Conservation (phyloP, 2,888 invertebrate species). For the Pseudococcus viburni region DNA sequence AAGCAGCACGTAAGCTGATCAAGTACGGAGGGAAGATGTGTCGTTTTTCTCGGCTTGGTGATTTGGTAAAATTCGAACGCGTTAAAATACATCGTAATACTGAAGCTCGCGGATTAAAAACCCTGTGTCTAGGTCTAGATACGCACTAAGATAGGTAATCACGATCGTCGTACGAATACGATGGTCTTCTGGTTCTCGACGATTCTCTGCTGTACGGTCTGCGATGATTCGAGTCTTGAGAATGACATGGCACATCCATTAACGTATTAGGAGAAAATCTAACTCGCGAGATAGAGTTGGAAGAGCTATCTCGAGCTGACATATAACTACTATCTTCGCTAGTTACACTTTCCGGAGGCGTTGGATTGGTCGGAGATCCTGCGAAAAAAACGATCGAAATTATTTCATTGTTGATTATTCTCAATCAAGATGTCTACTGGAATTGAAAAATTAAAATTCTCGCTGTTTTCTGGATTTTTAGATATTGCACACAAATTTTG, state of each 20-base stretch:
- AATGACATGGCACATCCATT: slow-evolving; percentile 76
- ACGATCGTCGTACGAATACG: slow-evolving; percentile 61
- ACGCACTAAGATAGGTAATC: slow-evolving; percentile 61
- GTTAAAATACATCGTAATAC: slow-evolving; percentile 36
- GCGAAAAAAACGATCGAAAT: neutral
- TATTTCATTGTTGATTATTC: neutral
- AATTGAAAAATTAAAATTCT: no score
- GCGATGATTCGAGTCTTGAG: slow-evolving; percentile 74
- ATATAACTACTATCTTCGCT: slow-evolving; percentile 92
- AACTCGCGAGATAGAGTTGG: slow-evolving; percentile 81
- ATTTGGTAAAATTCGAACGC: neutral
- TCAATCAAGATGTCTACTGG: no score
- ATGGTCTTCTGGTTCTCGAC: slow-evolving; percentile 61
- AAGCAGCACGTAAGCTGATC: slow-evolving; percentile 17
- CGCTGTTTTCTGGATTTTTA: no score
- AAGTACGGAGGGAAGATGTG: neutral
- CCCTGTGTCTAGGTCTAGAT: neutral
- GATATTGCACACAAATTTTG: no score
- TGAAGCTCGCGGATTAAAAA: slow-evolving; percentile 46
- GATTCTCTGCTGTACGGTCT: slow-evolving; percentile 73
- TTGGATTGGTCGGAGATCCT: slow-evolving; percentile 84
- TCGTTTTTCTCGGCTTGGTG: neutral
- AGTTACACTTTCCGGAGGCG: slow-evolving; percentile 87
- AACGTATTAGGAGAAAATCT: slow-evolving; percentile 80
- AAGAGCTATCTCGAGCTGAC: slow-evolving; percentile 84